Conservation (phyloP, 1,140 invertebrate genomes). For the Thalassaphorura encarpata region DNA sequence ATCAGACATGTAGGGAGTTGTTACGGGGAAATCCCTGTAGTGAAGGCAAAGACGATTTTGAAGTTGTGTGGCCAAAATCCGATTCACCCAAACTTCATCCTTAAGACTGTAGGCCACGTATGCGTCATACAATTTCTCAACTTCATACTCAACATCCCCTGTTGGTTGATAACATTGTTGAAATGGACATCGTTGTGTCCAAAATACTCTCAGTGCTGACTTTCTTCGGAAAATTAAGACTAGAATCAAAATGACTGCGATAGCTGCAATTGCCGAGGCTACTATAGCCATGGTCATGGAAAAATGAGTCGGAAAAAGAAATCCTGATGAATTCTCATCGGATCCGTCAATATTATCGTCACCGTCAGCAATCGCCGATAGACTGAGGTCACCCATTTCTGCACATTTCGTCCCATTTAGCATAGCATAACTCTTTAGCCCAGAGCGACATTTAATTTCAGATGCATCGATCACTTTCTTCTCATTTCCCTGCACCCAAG, state of each 20-base stretch:
- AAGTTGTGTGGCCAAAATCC: conserved; percentile 68
- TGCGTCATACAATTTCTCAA: conserved; percentile 62
- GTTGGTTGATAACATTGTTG: conserved; percentile 28
- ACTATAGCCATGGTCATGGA: conserved; percentile 34
- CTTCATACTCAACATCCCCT: conserved; percentile 27
- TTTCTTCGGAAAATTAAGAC: conserved; percentile 37
- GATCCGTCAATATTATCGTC: conserved; percentile 24
- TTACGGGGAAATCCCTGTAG: conserved; percentile 73
- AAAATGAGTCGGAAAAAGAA: conserved; percentile 31
- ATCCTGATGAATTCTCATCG: conserved; percentile 33
- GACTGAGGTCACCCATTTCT: conserved; percentile 34
- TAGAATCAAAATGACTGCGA: neutral
- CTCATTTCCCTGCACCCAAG: conserved; percentile 43
- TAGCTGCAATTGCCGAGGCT: conserved; percentile 22
- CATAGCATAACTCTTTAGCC: conserved; percentile 28
- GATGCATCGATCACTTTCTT: conserved; percentile 52
- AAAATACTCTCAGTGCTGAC: conserved; percentile 37
- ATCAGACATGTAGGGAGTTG: conserved; percentile 71
- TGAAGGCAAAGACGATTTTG: conserved; percentile 70
- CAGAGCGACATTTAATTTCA: conserved; percentile 21
- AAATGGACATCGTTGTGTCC: conserved; percentile 33
- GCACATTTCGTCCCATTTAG: conserved; percentile 34
- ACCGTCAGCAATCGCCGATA: conserved; percentile 29
- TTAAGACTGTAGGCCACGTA: conserved; percentile 84
- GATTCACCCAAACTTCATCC: conserved; percentile 76